Base-by-base conservation (phyloP, 2,888 invertebrate genomes). In the Ferrisia virgata region DNA sequence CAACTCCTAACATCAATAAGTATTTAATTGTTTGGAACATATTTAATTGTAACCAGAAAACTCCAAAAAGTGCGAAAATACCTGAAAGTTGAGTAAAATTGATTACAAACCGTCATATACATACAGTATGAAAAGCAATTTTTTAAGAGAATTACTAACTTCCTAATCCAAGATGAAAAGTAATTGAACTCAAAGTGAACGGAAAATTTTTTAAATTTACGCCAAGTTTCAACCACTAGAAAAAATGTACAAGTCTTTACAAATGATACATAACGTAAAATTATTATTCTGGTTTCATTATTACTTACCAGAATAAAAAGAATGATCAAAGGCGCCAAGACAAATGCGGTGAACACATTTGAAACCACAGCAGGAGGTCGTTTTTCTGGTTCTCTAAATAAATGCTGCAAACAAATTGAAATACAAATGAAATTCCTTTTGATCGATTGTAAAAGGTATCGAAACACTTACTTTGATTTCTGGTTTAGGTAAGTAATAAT, bases 21-120 rank as follows among this genome's bases (percentile, higher is more conserved):
- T 96, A 96, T 87, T 96, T 94, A 87, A 97, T 90, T 22, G 99
- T 98, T 86, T 94, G 93, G 91, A 99, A 99, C 99, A 99, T 99
- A 88, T 96, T 94, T 87, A 99, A 91, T 88, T 94, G 92, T 87
- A 97, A 90, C 98, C 98, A 99, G 90, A 99, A 97, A 87, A 94
- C 89, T 83, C 92, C 93, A 90, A 98, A 99, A 84, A 99, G 92
- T 0, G 91, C 91, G 87, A 99, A 94, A 85, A 98, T 96, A 36
- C 91, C 95, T 94, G 90, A 18, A 89, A 53, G 22, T 53, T 11
- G 31, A 69, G 13, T 64, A 28, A n/a, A n/a, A 64, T 64, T 25
- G 31, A 43, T 69, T 31, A 2, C 80, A 25, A 85, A 58, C 22
- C 82, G 25, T 82, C 18, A 47, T 58, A 36, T 28, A 81, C 82